These are phyloP conservation scores for Rhinolophus ferrumequinum DNA, from an alignment of 2,113 vertebrate species.

Conservation along the genomic window DNA sequence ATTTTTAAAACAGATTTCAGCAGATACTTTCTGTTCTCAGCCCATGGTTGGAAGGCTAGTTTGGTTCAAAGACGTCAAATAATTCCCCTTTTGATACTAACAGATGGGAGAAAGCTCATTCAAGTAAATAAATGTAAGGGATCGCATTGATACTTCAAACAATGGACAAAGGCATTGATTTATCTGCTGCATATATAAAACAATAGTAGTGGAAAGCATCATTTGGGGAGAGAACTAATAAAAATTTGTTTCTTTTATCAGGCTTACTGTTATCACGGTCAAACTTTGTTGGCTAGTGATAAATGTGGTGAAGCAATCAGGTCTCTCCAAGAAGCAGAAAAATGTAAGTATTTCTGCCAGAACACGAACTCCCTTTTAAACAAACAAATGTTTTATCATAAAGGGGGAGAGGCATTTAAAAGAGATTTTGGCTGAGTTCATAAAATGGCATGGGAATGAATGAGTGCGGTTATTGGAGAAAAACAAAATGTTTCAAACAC, in stretches of 20 bases:
- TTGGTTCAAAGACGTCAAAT: background rate
- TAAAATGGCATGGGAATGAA: background rate
- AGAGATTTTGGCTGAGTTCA: background rate
- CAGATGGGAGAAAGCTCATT: background rate
- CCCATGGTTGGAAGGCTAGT: background rate
- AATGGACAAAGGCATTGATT: background rate
- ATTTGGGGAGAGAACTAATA: background rate
- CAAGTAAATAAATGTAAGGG: background rate
- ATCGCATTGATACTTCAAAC: background rate
- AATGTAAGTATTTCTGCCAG: conserved; percentile 88
- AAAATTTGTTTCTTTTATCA: conserved; percentile 75
- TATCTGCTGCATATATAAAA: background rate
- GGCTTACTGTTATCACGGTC: conserved; percentile 97
- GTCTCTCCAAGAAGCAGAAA: conserved; percentile 97
- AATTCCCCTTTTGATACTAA: background rate
- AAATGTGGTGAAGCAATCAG: conserved; percentile 99
- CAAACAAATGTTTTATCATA: background rate
- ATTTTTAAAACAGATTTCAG: background rate
- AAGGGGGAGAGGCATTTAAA: background rate
- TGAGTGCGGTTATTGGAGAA: background rate
- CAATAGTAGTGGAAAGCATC: background rate
- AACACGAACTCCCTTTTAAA: background rate
- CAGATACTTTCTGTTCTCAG: background rate
- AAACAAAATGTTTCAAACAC: background rate
- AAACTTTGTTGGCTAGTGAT: conserved; percentile 94